Evolutionary conservation across 2,888 invertebrate species (phyloP), one percentile per base, ranked within the genome.

Genomic region (Saturnia japonica): DNA sequence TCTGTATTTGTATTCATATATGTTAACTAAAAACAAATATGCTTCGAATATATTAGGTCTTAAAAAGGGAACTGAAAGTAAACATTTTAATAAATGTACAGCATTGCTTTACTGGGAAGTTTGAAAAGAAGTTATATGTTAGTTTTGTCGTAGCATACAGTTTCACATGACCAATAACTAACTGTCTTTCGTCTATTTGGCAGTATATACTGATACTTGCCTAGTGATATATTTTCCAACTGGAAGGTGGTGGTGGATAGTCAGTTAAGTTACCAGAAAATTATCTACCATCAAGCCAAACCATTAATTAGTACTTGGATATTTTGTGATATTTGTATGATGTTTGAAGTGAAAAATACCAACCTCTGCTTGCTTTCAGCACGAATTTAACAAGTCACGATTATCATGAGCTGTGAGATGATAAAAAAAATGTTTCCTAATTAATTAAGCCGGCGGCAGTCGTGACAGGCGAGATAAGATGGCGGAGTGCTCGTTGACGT

Each of bases 401-500:
- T 40, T 40, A 40, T 22, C 22, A 1, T n/a, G 64, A 40, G 40
- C 64, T 64, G 64, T 64, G 64, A 28, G 25, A 62, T 28, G 60
- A 25, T 40, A 40, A 11, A 40, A 11, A 40, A 64, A 64, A 19
- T n/a, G n/a, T 2, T 16, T 64, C 64, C 40, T 64, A 64, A 64
- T 64, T 64, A 64, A 64, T 64, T n/a, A 19, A 40, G 64, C 64
- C 40, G n/a, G 64, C 64, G 64, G 64, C 64, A 64, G 64, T 64
- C 64, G 40, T 64, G 64, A 64, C 64, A 64, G 34, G 8, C 40
- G n/a, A 40, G 40, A 64, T 64, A 64, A 64, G 64, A 19, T 40
- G 64, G 9, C 40, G 40, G 40, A 34, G 64, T 64, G 64, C 54
- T 54, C 11, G 40, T 19, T 34, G 40, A 60, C 57, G 64, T 64